A percentile compares a stretch with the other conserved stretches of the same genome.
These are phyloP conservation scores for Crenuchus spilurus DNA, from an alignment of 2,797 vertebrate genomes.

Conservation along the genomic window DNA sequence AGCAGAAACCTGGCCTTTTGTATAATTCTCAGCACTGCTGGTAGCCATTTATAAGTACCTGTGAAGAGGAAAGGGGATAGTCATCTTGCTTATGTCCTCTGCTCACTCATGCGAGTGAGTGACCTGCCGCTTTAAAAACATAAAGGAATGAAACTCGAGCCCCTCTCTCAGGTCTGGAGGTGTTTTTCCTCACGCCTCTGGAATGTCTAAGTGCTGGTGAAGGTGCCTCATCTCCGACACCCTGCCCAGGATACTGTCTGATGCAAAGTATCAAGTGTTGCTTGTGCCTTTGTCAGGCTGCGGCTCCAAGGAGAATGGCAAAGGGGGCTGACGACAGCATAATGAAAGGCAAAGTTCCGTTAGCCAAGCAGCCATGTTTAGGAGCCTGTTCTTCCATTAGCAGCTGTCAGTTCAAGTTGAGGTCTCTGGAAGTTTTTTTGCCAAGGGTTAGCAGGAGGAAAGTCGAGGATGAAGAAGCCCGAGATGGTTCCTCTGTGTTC, in stretches of 20 bases:
- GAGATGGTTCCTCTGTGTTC: constrained; percentile 60
- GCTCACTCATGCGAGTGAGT: constrained; percentile 26
- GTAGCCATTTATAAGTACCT: background rate
- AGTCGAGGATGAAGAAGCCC: constrained; percentile 61
- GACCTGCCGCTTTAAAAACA: constrained; percentile 26
- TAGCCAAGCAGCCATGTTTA: constrained; percentile 56
- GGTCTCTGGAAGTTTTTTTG: constrained; percentile 58
- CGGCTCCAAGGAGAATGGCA: constrained; percentile 63
- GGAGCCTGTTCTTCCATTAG: constrained; percentile 69
- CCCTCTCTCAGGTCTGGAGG: constrained; percentile 61
- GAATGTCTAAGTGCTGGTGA: constrained; percentile 48
- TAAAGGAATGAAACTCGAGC: constrained; percentile 52
- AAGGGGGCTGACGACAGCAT: constrained; percentile 58
- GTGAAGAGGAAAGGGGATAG: constrained; percentile 28
- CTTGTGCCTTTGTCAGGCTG: constrained; percentile 56
- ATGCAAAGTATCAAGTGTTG: constrained; percentile 68
- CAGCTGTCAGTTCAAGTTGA: constrained; percentile 42
- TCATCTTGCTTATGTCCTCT: constrained; percentile 16
- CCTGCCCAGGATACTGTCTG: constrained; percentile 38
- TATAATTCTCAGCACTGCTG: background rate
- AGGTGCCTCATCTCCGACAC: constrained; percentile 57
- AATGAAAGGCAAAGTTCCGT: constrained; percentile 59
- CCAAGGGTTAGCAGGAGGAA: constrained; percentile 63
- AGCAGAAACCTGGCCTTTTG: background rate
- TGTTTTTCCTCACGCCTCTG: constrained; percentile 71